These are phyloP conservation scores for Papilio helenus DNA, from an alignment of 1,140 invertebrate genomes.

Conservation along the genomic window DNA sequence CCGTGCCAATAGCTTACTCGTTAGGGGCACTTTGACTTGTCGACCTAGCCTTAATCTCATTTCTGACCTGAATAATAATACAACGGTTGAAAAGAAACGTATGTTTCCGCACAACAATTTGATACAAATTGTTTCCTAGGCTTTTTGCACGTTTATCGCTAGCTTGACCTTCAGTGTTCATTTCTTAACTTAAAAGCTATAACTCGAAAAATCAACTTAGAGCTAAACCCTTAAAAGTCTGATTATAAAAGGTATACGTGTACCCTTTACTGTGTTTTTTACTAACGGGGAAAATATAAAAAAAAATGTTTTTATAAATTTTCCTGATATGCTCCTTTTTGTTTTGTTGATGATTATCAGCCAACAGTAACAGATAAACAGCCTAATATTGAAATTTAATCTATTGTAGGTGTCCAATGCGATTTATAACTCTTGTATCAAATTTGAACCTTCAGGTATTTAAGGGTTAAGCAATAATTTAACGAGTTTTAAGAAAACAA, in stretches of 20 bases:
- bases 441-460: too few species aligned
- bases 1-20: conserved; percentile 68
- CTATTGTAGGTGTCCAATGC: too few species aligned
- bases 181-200: not conserved
- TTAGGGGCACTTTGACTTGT: conserved; percentile 55
- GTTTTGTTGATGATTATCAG: too few species aligned
- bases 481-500: not conserved
- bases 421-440: too few species aligned
- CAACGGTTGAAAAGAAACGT: conserved; percentile 37
- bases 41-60: conserved; percentile 68
- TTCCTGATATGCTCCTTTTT: too few species aligned
- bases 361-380: too few species aligned
- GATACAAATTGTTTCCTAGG: conserved; percentile 32
- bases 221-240: too few species aligned
- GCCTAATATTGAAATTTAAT: too few species aligned
- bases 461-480: not conserved
- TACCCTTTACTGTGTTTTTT: too few species aligned
- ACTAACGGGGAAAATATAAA: too few species aligned
- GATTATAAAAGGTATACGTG: too few species aligned
- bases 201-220: not conserved
- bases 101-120: conserved; percentile 39
- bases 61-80: conserved; percentile 64
- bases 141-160: conserved; percentile 4
- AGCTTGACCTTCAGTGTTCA: not conserved
- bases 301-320: too few species aligned